Percentiles rank a stretch among this genome's conserved stretches.
Conservation (phyloP, 2,797 vertebrate species). For the Diceros bicornis region DNA sequence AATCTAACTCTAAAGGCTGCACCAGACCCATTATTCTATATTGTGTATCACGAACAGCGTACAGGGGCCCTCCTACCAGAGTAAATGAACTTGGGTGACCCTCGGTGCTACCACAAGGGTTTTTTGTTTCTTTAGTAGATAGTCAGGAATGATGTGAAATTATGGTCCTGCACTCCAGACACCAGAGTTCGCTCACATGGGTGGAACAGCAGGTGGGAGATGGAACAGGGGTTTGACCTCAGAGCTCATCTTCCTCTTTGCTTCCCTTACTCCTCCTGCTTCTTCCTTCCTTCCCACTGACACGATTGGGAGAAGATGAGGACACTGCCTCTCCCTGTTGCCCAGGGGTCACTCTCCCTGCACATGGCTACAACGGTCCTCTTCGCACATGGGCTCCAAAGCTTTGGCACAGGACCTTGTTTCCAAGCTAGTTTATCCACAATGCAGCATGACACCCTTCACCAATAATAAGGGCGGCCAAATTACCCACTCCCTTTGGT, state of each 20-base stretch:
- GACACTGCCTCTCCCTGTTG: neutral
- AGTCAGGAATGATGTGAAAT: neutral
- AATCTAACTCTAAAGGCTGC: neutral
- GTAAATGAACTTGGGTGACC: neutral
- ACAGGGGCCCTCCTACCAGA: no score
- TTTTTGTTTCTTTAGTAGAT: neutral
- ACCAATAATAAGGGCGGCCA: neutral
- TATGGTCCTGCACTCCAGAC: neutral
- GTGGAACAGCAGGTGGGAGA: rapidly evolving
- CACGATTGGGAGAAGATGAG: neutral
- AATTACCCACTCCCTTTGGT: neutral
- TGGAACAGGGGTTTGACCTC: neutral
- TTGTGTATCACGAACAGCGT: rapidly evolving
- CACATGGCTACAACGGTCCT: neutral
- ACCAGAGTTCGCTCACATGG: neutral
- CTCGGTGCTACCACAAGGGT: no score
- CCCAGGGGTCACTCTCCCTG: neutral
- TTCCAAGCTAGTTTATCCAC: neutral
- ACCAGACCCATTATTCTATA: rapidly evolving
- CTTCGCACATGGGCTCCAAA: neutral
- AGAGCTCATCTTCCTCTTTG: neutral
- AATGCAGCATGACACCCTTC: neutral
- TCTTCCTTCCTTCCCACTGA: neutral
- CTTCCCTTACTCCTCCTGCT: neutral
- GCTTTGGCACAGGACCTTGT: rapidly evolving